A percentile compares a stretch with the other conserved stretches of the same genome.
These are phyloP conservation scores for Aldrovandia affinis DNA, from an alignment of 2,797 vertebrate species.

Conservation along the genomic window DNA sequence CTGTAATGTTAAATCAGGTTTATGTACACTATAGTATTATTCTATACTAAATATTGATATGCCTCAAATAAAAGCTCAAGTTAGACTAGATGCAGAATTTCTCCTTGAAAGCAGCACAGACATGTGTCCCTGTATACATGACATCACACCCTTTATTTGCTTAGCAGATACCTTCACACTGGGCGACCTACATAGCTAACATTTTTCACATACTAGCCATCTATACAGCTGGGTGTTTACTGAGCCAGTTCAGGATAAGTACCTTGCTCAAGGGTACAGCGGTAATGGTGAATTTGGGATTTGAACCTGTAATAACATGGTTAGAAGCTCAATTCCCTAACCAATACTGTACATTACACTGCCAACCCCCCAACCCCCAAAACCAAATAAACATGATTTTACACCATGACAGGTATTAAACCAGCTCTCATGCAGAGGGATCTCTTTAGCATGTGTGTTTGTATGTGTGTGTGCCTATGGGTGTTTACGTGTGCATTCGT, in stretches of 20 bases:
- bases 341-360: too few species aligned
- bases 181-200: slow-evolving; percentile 6
- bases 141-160: background rate
- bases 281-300: too few species aligned
- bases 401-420: too few species aligned
- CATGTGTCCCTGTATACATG: background rate
- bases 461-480: background rate
- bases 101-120: background rate
- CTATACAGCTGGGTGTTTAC: background rate
- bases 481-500: background rate
- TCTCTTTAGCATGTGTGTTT: background rate
- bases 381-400: too few species aligned
- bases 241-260: background rate
- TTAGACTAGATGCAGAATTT: background rate
- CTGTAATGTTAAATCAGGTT: background rate
- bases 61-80: background rate
- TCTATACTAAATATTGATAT: background rate
- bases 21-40: too few species aligned
- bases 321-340: too few species aligned
- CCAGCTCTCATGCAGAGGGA: too few species aligned
- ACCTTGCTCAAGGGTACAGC: too few species aligned
- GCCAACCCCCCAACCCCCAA: too few species aligned
- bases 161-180: background rate
- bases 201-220: slow-evolving; percentile 13
- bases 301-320: too few species aligned